Evolutionary conservation across 2,113 vertebrate genomes (phyloP).

Genomic region (Mungos mungo): DNA sequence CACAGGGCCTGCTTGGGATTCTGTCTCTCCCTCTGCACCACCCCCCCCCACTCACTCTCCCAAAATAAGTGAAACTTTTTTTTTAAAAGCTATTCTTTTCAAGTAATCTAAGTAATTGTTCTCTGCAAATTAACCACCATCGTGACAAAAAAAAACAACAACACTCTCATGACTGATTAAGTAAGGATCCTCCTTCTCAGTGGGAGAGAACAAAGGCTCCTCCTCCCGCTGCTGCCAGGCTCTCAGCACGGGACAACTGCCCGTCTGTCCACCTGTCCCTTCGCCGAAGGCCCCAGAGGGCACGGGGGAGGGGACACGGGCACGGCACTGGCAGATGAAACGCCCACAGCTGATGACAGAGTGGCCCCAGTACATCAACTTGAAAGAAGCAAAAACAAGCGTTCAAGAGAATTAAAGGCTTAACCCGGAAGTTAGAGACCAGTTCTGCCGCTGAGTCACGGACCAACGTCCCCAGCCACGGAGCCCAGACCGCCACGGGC

Average conservation of each 20-base stretch:
- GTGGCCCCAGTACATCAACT: constrained; percentile 56
- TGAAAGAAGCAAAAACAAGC: constrained; percentile 73
- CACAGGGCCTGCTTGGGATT: too few species aligned
- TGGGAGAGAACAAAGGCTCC: background rate
- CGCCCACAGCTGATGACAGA: constrained; percentile 69
- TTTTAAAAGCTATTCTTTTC: background rate
- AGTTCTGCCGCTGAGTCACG: constrained; percentile 63
- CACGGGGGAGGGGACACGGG: background rate
- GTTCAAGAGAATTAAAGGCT: constrained; percentile 64
- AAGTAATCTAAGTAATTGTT: background rate
- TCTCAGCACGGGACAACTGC: background rate
- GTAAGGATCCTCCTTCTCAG: background rate
- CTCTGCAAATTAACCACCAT: background rate
- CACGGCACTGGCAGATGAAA: background rate
- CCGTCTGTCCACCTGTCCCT: background rate
- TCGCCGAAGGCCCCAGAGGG: background rate
- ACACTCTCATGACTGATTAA: too few species aligned
- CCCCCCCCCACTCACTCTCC: background rate
- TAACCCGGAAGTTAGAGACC: constrained; percentile 66
- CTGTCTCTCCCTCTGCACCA: too few species aligned
- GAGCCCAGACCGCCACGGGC: background rate
- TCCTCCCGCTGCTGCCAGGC: background rate
- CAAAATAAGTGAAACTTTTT: background rate
- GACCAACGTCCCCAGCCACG: background rate
- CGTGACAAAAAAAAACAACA: too few species aligned